phyloP scores from a whole-genome alignment of 1,140 invertebrate species.

The Zaprionus lachaisei region DNA sequence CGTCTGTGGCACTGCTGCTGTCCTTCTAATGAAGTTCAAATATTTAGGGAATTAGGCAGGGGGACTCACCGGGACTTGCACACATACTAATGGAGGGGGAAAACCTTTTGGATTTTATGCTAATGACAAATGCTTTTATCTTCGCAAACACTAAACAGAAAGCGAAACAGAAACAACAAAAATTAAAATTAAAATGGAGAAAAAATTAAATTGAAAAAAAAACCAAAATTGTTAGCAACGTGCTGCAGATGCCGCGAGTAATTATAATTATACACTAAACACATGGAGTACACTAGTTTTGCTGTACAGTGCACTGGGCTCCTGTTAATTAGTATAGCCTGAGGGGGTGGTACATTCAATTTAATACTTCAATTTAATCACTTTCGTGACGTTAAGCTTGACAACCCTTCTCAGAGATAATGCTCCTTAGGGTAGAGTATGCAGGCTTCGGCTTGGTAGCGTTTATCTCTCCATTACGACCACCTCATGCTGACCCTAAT shows the following conservation, averaged over 20 bases:
- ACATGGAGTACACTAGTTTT: conserved; percentile 18
- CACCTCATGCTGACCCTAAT: conserved; percentile 69
- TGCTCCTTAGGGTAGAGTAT: conserved; percentile 3
- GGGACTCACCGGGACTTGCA: conserved; percentile 27
- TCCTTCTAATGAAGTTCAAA: conserved; percentile 75
- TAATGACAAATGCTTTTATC: conserved; percentile 83
- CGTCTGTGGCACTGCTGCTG: neutral
- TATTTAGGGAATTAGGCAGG: conserved; percentile 60
- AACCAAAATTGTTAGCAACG: conserved; percentile 69
- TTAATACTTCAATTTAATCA: neutral
- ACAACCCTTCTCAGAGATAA: neutral
- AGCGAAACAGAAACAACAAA: conserved; percentile 27
- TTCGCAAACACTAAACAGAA: conserved; percentile 48
- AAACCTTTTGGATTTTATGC: conserved; percentile 74
- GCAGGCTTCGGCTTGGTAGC: conserved; percentile 8
- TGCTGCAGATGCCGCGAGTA: conserved; percentile 52
- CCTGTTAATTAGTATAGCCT: neutral
- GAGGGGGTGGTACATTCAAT: neutral
- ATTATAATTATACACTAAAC: conserved; percentile 36
- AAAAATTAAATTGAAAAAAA: conserved; percentile 63
- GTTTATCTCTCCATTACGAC: conserved; percentile 32
- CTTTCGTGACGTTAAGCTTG: no score
- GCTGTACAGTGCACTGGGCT: neutral
- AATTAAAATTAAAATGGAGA: conserved; percentile 28
- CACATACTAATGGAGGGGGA: conserved; percentile 34